phyloP scores from a whole-genome alignment of 2,888 invertebrate species.

The Autographa pulchrina region DNA sequence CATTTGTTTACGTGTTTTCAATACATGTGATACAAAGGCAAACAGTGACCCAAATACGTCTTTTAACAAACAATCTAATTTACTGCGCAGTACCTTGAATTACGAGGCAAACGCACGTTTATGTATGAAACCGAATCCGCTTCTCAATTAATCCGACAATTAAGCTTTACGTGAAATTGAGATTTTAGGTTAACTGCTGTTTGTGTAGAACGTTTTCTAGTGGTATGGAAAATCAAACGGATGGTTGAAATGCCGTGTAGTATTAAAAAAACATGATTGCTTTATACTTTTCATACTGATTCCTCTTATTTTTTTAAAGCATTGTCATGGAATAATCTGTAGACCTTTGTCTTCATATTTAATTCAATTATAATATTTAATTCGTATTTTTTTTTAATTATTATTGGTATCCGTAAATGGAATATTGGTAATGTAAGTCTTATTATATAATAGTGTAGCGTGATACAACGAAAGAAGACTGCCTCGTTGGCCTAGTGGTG shows the following conservation, averaged over 20 bases:
- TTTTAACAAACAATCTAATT: slow-evolving; percentile 54
- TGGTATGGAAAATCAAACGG: slow-evolving; percentile 24
- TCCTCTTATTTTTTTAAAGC: no score
- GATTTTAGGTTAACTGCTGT: slow-evolving; percentile 40
- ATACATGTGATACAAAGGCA: slow-evolving; percentile 39
- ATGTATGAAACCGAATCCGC: slow-evolving; percentile 43
- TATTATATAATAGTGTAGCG: no score
- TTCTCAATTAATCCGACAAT: slow-evolving; percentile 51
- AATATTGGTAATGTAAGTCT: no score
- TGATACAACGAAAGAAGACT: no score
- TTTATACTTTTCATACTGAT: not conserved
- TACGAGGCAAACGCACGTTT: slow-evolving; percentile 35
- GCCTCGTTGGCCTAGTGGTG: no score
- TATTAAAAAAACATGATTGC: not conserved
- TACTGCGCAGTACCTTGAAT: slow-evolving; percentile 34
- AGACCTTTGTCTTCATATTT: no score
- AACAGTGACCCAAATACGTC: slow-evolving; percentile 43
- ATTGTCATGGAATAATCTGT: no score
- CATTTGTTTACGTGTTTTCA: slow-evolving; percentile 36
- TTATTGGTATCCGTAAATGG: no score
- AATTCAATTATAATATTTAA: no score
- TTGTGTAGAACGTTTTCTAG: slow-evolving; percentile 6
- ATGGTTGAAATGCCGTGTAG: not conserved
- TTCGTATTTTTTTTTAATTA: no score
- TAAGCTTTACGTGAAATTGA: slow-evolving; percentile 46